Evolutionary conservation across 1,140 invertebrate genomes (phyloP), one percentile per base, ranked within the genome.

Genomic region (Nebria ingens): DNA sequence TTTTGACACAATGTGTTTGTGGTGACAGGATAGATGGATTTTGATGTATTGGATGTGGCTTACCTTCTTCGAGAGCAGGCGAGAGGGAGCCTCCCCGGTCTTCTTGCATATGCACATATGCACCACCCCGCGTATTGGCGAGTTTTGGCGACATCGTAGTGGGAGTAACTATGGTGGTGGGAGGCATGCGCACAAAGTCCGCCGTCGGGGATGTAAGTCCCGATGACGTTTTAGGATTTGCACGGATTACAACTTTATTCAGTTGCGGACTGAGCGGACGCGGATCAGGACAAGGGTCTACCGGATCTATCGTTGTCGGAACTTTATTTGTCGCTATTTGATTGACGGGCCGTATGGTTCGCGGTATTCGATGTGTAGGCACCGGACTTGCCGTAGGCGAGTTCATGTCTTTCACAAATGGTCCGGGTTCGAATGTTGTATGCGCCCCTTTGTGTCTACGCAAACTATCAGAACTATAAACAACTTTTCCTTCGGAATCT

Each of bases 401-500:
- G 2, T 58, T 53, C n/a, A 58, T 45, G 65, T 83, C 80, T 73
- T 83, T 84, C 25, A 87, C 84, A 64, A 81, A 84, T 38, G 84
- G 83, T 68, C 87, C 89, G 58, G 87, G 87, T 75, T 87, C 86
- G 64, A 91, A 91, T 19, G 87, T 91, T 4, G 86, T 88, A 61
- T 90, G 86, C 11, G 86, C 80, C 51, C 85, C 83, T 75, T 91
- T 88, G 65, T 85, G 78, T 64, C 88, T 76, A 66, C 83, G 84
- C 54, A 93, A 71, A 66, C 89, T 93, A 62, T 93, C 91, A 1
- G 90, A 93, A 55, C 87, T 87, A 68, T 89, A 94, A 40, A 94
- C 85, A 45, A 93, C 88, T 76, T 89, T 89, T 13, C 91, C 91
- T 63, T 91, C 86, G 1, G 91, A 85, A 69, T 93, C 88, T 22